phyloP scores from a whole-genome alignment of 2,797 vertebrate species.

The Lophotriccus pileatus region DNA sequence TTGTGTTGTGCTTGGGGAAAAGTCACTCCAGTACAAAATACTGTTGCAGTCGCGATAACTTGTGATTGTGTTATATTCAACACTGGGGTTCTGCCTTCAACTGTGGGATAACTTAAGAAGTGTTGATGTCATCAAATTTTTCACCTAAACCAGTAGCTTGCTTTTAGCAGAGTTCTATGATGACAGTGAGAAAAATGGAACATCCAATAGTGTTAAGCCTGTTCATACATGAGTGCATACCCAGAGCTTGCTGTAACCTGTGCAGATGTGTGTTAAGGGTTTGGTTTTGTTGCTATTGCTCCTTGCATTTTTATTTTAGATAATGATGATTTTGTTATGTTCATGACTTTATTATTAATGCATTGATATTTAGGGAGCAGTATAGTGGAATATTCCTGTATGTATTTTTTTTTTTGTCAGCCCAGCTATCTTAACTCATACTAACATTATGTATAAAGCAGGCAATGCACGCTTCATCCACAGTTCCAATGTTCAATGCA shows the following conservation, averaged over 20 bases:
- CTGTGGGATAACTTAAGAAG: not conserved
- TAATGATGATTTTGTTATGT: not conserved
- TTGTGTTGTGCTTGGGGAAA: not conserved
- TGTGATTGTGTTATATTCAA: not conserved
- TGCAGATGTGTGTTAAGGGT: fast-evolving
- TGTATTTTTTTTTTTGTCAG: not conserved
- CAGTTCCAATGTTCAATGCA: not conserved
- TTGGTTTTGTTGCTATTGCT: not conserved
- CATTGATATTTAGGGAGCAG: not conserved
- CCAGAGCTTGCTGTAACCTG: not conserved
- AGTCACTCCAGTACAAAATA: not conserved
- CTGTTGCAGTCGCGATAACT: not conserved
- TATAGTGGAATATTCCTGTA: not conserved
- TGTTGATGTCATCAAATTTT: not conserved
- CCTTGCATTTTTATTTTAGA: not conserved
- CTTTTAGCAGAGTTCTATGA: not conserved
- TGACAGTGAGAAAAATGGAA: not conserved
- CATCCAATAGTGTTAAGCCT: not conserved
- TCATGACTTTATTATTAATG: not conserved
- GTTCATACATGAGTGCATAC: not conserved
- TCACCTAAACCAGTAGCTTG: not conserved
- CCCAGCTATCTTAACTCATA: not conserved
- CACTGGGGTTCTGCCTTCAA: not conserved
- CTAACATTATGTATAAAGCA: not conserved
- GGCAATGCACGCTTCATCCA: not conserved